A percentile compares a stretch with the other conserved stretches of the same genome.
Evolutionary conservation across 2,797 vertebrate species (phyloP).

Genomic region (Lithobates pipiens): DNA sequence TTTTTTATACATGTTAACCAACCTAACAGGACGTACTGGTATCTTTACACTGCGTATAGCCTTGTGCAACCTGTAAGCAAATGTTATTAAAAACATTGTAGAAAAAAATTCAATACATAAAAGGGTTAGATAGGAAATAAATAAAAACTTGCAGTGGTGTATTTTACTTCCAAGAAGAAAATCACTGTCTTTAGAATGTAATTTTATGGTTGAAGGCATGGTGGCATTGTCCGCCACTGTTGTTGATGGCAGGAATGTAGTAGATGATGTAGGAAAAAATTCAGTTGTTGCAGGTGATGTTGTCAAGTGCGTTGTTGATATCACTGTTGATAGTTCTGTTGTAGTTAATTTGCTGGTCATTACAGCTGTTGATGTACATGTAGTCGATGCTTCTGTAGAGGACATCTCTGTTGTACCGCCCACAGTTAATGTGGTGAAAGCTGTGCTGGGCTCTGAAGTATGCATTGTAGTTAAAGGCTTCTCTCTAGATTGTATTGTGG

Average conservation of each 20-base stretch:
- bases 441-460: slow-evolving; percentile 6
- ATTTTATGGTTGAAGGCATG: rapidly evolving
- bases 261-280: neutral
- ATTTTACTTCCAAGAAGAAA: neutral
- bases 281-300: neutral
- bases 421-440: neutral
- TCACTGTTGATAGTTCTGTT: neutral
- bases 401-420: neutral
- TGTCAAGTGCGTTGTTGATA: neutral
- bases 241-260: too few species aligned
- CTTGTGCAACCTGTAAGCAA: slow-evolving; percentile 41
- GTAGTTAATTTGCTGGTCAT: neutral
- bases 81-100: neutral
- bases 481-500: neutral
- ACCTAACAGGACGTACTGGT: neutral
- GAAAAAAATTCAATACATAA: slow-evolving; percentile 56
- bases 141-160: slow-evolving; percentile 15
- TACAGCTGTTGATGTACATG: slow-evolving; percentile 6
- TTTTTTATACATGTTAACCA: slow-evolving; percentile 55
- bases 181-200: neutral
- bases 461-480: neutral
- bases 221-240: neutral
- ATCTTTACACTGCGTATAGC: neutral
- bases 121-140: slow-evolving; percentile 7
- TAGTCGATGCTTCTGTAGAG: neutral